Conservation (phyloP, 2,113 vertebrate genomes). For the Rhagologus leucostigma region DNA sequence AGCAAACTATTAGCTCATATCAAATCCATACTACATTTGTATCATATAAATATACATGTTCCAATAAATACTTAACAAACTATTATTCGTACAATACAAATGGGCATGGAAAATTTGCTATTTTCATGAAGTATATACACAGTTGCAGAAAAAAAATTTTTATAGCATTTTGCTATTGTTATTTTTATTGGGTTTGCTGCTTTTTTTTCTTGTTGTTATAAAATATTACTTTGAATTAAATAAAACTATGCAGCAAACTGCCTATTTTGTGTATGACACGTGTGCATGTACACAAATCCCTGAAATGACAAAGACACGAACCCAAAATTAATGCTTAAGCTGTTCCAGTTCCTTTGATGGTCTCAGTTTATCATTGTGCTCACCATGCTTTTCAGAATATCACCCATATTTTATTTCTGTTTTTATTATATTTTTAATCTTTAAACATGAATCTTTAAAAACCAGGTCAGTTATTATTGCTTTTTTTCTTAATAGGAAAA, state of each 20-base stretch:
- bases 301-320: neutral
- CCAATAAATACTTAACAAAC: neutral
- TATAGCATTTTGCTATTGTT: neutral
- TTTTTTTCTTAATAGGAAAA: neutral
- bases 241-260: neutral
- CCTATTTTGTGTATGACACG: neutral
- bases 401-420: fast-evolving
- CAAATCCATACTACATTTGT: neutral
- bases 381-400: neutral
- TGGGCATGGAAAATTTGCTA: fast-evolving
- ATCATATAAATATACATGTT: neutral
- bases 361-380: neutral
- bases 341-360: neutral
- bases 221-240: neutral
- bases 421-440: neutral
- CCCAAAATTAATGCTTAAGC: neutral
- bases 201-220: neutral
- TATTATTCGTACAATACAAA: neutral
- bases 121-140: neutral
- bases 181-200: neutral
- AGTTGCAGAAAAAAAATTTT: neutral
- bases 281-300: neutral
- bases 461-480: neutral
- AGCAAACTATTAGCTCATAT: neutral
- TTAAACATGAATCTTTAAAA: neutral